Percentiles rank a stretch among this genome's conserved stretches.
Evolutionary conservation across 2,113 vertebrate species (phyloP).

Genomic region (Amia ocellicauda): DNA sequence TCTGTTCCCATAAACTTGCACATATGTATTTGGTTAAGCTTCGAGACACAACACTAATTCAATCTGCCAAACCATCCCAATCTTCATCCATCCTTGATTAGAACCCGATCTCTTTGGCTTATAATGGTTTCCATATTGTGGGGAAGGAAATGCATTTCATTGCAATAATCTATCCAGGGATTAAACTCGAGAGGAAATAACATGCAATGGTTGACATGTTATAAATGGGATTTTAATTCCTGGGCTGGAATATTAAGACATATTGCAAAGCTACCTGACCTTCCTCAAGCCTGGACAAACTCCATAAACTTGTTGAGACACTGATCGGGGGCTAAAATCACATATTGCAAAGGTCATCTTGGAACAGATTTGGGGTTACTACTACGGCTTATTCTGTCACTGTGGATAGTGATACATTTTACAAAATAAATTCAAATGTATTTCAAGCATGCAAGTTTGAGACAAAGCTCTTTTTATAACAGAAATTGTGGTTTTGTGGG

Average conservation of each 20-base stretch:
- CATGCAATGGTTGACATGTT: slow-evolving; percentile 23
- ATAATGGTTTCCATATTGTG: slow-evolving; percentile 20
- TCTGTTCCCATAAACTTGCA: slow-evolving; percentile 4
- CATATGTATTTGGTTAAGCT: background rate
- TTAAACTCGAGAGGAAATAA: slow-evolving; percentile 17
- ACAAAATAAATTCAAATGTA: too few relatives aligned
- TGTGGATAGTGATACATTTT: too few relatives aligned
- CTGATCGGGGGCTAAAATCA: too few relatives aligned
- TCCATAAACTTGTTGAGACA: too few relatives aligned
- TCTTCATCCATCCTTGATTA: background rate
- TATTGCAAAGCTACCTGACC: background rate
- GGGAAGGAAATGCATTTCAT: slow-evolving; percentile 11
- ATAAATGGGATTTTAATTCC: slow-evolving; percentile 16
- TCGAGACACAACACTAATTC: background rate
- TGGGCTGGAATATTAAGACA: background rate
- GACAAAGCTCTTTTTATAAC: too few relatives aligned
- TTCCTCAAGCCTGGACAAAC: too few relatives aligned
- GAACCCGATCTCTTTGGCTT: background rate
- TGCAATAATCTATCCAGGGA: slow-evolving; percentile 6
- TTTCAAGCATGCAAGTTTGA: too few relatives aligned
- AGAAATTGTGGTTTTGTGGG: too few relatives aligned
- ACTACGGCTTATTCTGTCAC: too few relatives aligned
- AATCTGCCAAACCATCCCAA: background rate
- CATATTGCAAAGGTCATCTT: too few relatives aligned
- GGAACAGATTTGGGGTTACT: too few relatives aligned